Evolutionary conservation across 2,888 invertebrate species (phyloP), one percentile per base, ranked within the genome.

Genomic region (Luffia ferchaultella): DNA sequence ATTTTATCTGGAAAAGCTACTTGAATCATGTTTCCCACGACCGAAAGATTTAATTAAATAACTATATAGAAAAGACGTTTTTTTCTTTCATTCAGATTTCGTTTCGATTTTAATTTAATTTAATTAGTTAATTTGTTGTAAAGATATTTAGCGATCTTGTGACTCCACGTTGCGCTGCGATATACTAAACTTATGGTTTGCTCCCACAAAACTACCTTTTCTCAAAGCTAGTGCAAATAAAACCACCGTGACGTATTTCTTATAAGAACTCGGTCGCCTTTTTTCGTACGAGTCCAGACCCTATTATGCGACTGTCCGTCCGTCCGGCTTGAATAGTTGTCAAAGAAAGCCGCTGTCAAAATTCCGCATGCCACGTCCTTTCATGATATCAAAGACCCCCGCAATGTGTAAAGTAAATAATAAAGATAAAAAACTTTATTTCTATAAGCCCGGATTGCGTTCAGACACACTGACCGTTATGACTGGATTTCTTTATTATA

Each of bases 291-390:
- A 47, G 16, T 47, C 47, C 16, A 45, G 15, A 44, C 18, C 16
- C 46, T 50, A 44, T 70, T 75, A 76, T 76, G 68, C 68, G 61
- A 65, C 72, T 72, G 77, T 73, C 77, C 78, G 73, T 75, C 76
- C 30, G 30, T 80, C 79, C 80, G 78, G 65, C 70, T 20, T 74
- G 70, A 73, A 73, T 67, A 65, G 65, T 66, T 68, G 70, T 74
- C 73, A 78, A 78, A 79, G 20, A 72, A 65, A 53, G 65, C 73
- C 73, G 75, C 73, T 72, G 72, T 71, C 72, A 73, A 73, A 73
- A 69, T 67, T 68, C 64, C 58, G 58, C 59, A 62, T 60, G 56
- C 49, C 7, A 16, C 19, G n/a, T 43, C 49, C 20, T 49, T 49
- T 49, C 42, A 48, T 16, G 12, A 18, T 17, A 12, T 40, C 18